Evolutionary conservation across 2,888 invertebrate genomes (phyloP).

Genomic region (Drosophila percnosoma): DNA sequence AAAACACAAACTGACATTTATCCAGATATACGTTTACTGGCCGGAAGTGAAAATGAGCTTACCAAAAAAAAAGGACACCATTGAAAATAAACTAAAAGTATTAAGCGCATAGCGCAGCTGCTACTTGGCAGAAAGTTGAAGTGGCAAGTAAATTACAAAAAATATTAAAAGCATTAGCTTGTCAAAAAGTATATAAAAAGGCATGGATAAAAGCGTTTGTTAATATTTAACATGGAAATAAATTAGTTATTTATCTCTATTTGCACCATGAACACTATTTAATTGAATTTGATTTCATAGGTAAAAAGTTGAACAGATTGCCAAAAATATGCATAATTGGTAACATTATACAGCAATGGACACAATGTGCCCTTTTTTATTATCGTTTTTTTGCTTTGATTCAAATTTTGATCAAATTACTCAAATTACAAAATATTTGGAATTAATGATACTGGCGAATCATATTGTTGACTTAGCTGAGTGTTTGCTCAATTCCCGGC

Average conservation of each 20-base stretch:
- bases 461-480: no score
- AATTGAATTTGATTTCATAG: not conserved
- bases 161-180: not conserved
- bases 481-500: not conserved
- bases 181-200: not conserved
- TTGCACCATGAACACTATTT: not conserved
- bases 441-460: constrained; percentile 11
- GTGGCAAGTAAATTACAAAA: not conserved
- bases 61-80: not conserved
- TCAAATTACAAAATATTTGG: not conserved
- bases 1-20: constrained; percentile 9
- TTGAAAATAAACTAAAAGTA: not conserved
- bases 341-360: constrained; percentile 1
- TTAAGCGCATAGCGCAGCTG: not conserved
- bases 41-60: constrained; percentile 5
- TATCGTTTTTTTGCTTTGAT: constrained; percentile 2
- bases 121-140: not conserved
- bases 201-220: not conserved
- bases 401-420: not conserved
- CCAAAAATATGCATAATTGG: not conserved
- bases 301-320: not conserved
- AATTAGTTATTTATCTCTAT: no score
- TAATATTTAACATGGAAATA: not conserved
- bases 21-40: constrained; percentile 29
- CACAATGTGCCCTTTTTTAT: not conserved